Percentiles rank a stretch among this genome's conserved stretches.
phyloP scores from a whole-genome alignment of 2,888 invertebrate genomes.

The Micoletzkya japonica region DNA sequence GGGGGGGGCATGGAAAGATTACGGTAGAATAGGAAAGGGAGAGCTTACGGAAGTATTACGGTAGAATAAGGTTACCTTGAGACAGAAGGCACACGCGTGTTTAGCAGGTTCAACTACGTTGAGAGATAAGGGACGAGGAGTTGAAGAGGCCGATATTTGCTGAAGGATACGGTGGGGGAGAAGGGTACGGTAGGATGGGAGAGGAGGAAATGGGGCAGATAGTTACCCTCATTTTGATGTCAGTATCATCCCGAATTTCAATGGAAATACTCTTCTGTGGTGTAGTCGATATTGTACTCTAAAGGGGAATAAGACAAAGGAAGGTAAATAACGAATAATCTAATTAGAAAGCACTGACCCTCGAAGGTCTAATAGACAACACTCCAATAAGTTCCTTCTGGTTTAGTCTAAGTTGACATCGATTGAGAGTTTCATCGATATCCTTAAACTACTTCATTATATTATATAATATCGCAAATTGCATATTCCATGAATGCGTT shows the following conservation, averaged over 20 bases:
- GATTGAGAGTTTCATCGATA: slow-evolving; percentile 32
- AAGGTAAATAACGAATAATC: not conserved
- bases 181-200: no score
- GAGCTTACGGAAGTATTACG: slow-evolving; percentile 26
- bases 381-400: slow-evolving; percentile 33
- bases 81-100: slow-evolving; percentile 31
- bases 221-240: slow-evolving; percentile 17
- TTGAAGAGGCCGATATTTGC: not conserved
- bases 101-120: slow-evolving; percentile 14
- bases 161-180: not conserved
- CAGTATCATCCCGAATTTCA: not conserved
- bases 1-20: no score
- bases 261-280: slow-evolving; percentile 20
- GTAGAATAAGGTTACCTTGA: not conserved
- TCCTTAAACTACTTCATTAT: slow-evolving; percentile 28
- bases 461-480: not conserved
- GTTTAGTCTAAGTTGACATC: slow-evolving; percentile 31
- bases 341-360: not conserved
- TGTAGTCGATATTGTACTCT: not conserved
- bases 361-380: slow-evolving; percentile 27
- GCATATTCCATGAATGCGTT: not conserved
- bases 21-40: no score
- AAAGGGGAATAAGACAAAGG: not conserved
- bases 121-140: slow-evolving; percentile 17
- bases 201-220: not conserved